Percentiles rank a stretch among this genome's conserved stretches.
These are phyloP conservation scores for Neoseiulus cucumeris DNA, from an alignment of 1,140 invertebrate species.

Conservation along the genomic window DNA sequence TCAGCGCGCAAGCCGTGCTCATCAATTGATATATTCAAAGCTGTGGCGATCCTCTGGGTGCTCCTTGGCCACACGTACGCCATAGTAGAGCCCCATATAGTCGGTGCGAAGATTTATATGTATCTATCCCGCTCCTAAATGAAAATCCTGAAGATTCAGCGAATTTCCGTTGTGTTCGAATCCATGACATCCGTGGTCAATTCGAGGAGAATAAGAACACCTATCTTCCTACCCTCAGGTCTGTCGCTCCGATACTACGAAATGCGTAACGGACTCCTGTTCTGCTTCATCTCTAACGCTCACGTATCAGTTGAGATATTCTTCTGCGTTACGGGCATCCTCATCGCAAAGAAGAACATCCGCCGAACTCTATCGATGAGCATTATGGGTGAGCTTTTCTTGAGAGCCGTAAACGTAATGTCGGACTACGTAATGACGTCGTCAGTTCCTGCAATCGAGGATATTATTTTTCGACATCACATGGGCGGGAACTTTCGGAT, in stretches of 20 bases:
- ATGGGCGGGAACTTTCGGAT: no score
- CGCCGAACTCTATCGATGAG: neutral
- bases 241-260: conserved; percentile 3
- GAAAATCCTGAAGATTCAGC: no score
- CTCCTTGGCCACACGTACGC: neutral
- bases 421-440: no score
- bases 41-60: neutral
- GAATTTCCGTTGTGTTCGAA: no score
- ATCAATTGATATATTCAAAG: neutral
- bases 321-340: neutral
- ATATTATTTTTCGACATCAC: no score
- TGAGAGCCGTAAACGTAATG: no score
- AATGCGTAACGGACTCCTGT: neutral
- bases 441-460: no score
- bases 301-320: conserved; percentile 4
- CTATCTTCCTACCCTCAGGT: neutral
- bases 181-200: no score
- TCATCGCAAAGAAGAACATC: neutral
- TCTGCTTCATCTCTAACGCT: conserved; percentile 1
- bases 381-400: no score
- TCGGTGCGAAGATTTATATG: conserved; percentile 3
- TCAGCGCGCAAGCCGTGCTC: neutral
- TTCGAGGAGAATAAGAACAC: no score
- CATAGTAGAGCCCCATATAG: conserved; percentile 2
- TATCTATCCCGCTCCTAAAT: no score